Base-by-base conservation (phyloP, 2,113 vertebrate genomes). In the Psammodynastes pulverulentus region DNA sequence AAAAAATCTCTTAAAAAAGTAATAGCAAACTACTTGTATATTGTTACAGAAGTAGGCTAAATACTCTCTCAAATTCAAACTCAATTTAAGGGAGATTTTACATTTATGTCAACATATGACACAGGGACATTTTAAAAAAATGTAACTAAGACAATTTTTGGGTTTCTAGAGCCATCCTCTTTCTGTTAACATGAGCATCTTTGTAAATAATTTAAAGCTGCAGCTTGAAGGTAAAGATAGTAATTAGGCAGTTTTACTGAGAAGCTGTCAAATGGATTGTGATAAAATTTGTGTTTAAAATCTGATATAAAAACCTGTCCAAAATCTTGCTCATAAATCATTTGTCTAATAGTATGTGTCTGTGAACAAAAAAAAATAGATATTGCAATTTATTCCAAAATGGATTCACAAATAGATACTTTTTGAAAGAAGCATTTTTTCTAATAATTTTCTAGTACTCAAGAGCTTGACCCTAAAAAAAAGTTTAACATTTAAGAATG, bases 361-460 rank as follows among this genome's bases (percentile, higher is more conserved):
- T 29, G 53, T 23, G 21, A 43, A n/a, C 3, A 39, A 53, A 62
- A 53, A 52, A 72, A 84, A 79, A 48, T 53, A 9, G n/a, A 15
- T 29, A 86, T 87, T 62, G 48, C 12, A 34, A 49, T 54, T 91
- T 86, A 85, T 86, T 54, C 53, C 54, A 48, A 46, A 91, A 58
- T 51, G 24, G 54, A 62, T 91, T 87, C 26, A 62, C 29, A 86
- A 86, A 58, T 86, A 52, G 5, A 39, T 58, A 51, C 51, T 90
- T 90, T 49, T 84, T 90, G n/a, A 90, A 90, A 43, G n/a, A 51
- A 90, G 58, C 9, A 53, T 53, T 91, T 62, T 84, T 91, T 62
- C n/a, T 10, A 56, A 87, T 6, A 39, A 79, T 39, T 48, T 6
- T 26, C 29, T 91, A 29, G 5, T 91, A 23, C 15, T 86, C 48